Evolutionary conservation across 1,140 invertebrate species (phyloP), one percentile per base, ranked within the genome.

Genomic region (Lepidurus packardi): DNA sequence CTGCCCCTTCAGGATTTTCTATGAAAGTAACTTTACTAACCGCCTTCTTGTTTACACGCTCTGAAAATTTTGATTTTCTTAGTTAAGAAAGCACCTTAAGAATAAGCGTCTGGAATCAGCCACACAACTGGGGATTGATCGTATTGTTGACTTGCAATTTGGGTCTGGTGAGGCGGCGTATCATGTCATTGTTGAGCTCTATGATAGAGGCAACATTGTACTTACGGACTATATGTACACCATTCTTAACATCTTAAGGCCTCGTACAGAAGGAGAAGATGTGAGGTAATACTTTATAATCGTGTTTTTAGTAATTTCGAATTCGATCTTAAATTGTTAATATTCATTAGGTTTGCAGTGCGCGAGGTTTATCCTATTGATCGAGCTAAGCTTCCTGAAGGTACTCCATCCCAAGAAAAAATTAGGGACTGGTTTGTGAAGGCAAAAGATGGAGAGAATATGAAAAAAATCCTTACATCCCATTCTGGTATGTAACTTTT

Each of bases 121-220:
- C 0, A 85, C 83, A n/a, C 95, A 97, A 86, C 81, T 98, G 16
- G 96, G 95, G 7, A 88, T 90, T 16, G 96, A 98, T 85, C 88
- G 96, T 85, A 92, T 98, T 77, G 88, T 98, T 43, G 91, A 97
- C 85, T 85, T 98, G 74, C 94, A 98, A 86, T 98, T 99, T 87
- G 98, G 98, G 65, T 91, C 89, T 34, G 92, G 92, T 1, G 96
- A 98, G 86, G 95, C 93, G 34, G 93, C 95, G 1, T 97, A 98
- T 86, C 97, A 99, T 86, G 87, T 99, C 11, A 95, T 99, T 80
- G 84, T 99, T 76, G 98, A 99, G 86, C 84, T 99, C 0, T 99
- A 98, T 85, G 97, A 99, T 87, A 89, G 94, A 77, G 98, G 98
- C 79, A 99, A 99, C 85, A 92, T 99, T 74, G 89, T 99, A 76